Evolutionary conservation across 2,797 vertebrate genomes (phyloP).

Genomic region (Lateolabrax maculatus): DNA sequence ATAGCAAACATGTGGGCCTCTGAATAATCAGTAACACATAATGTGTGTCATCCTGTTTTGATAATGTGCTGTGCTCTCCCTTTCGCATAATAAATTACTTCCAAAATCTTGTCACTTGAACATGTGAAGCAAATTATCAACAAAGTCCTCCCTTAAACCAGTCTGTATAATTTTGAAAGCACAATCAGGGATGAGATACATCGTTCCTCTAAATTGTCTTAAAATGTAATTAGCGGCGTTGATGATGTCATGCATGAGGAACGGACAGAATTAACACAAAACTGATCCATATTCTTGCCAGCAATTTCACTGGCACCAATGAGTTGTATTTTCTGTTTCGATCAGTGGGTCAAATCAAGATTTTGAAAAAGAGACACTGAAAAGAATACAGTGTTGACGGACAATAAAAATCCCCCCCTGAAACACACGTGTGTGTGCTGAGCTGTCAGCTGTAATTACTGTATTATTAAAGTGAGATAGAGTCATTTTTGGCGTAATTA

Average conservation of each 20-base stretch:
- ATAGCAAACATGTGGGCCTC: conserved; percentile 2
- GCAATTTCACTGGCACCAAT: neutral
- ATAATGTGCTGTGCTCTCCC: neutral
- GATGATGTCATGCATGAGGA: neutral
- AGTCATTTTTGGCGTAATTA: conserved; percentile 71
- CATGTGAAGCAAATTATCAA: conserved; percentile 5
- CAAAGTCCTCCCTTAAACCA: neutral
- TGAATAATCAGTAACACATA: neutral
- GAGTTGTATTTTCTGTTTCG: neutral
- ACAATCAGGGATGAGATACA: neutral
- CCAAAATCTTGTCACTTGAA: neutral
- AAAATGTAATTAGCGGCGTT: neutral
- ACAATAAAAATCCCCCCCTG: conserved; percentile 7
- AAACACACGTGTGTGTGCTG: conserved; percentile 2
- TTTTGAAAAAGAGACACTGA: neutral
- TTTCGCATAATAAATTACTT: neutral
- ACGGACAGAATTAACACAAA: neutral
- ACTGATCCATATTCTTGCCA: neutral
- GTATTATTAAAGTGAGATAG: conserved; percentile 59
- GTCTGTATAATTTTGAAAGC: neutral
- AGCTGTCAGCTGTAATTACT: conserved; percentile 67
- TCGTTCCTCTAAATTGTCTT: neutral
- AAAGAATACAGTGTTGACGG: neutral
- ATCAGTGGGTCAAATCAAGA: neutral
- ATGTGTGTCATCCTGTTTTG: neutral